Percentiles rank a stretch among this genome's conserved stretches.
phyloP scores from a whole-genome alignment of 2,113 vertebrate species.

The Myodes glareolus region DNA sequence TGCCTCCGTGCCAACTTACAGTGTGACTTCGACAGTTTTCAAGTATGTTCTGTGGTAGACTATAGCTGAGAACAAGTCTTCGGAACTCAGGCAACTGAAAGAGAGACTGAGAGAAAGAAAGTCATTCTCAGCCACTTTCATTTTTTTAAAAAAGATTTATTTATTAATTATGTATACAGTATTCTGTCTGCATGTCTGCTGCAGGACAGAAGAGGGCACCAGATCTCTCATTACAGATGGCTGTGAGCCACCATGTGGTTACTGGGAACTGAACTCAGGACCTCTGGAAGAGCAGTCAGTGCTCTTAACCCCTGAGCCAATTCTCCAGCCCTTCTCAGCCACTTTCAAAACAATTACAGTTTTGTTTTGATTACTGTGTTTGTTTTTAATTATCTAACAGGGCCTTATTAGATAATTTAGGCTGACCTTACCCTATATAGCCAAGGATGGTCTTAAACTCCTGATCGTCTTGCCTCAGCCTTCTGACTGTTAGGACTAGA shows the following conservation, averaged over 20 bases:
- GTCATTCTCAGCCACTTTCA: background rate
- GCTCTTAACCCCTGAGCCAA: no score
- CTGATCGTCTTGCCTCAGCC: background rate
- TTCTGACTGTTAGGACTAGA: background rate
- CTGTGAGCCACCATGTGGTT: no score
- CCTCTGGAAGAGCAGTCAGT: no score
- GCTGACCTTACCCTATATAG: background rate
- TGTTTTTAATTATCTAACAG: background rate
- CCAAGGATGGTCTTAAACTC: background rate
- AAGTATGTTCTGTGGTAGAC: constrained; percentile 89
- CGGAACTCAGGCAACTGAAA: constrained; percentile 97
- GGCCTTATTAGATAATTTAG: background rate
- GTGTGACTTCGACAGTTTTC: constrained; percentile 91
- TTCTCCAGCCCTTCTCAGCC: background rate
- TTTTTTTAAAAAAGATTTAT: no score
- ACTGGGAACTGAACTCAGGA: no score
- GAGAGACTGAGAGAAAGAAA: constrained; percentile 90
- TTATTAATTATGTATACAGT: no score
- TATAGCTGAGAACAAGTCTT: constrained; percentile 95
- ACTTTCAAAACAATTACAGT: background rate
- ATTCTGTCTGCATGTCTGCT: no score
- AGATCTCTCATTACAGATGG: no score
- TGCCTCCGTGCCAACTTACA: constrained; percentile 86
- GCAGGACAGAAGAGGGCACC: no score
- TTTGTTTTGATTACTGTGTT: background rate